Base-by-base conservation (phyloP, 1,140 invertebrate species). In the Colletes gigas region DNA sequence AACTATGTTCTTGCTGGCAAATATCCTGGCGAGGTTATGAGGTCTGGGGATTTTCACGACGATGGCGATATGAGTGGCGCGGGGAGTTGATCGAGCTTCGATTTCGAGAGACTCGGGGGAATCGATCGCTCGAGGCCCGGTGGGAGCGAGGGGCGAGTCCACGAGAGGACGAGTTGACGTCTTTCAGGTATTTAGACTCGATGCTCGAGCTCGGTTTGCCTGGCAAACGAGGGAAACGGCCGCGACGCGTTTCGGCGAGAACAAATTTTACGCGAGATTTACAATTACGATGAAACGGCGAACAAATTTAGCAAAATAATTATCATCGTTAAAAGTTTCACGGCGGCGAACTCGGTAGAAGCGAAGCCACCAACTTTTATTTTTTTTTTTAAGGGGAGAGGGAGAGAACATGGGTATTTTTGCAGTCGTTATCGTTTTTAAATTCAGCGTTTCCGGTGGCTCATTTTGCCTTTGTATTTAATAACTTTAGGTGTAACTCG, bases 251-350 rank as follows among this genome's bases (percentile, higher is more conserved):
- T 66, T 66, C 5, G 15, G 15, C 7, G 8, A 8, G 30, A 41
- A 55, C 7, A 63, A 63, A 44, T 63, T 63, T 63, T 15, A 15
- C 15, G 15, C 5, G 54, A 55, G 7, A 55, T 17, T 55, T 55
- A n/a, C 9, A 3, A 21, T 21, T 19, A 19, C 39, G 62, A 17
- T 44, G 39, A 30, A 41, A 60, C 10, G 7, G 62, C 0, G 17
- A 7, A 44, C 41, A 65, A 65, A 44, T 65, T 47, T 10, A 19
- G 0, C 1, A 6, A 47, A 66, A 19, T 47, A 66, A 66, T 66
- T 47, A 66, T 66, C 41, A 10, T 66, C 63, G 44, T 66, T 66
- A 66, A 66, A 66, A 66, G 63, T 66, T 65, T 9, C 39, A 5
- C n/a, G 1, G 17, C 14, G 17, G 3, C 21, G 6, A 9, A 6